A percentile compares a stretch with the other conserved stretches of the same genome.
Evolutionary conservation across 2,888 invertebrate species (phyloP).

Genomic region (Miltochrista miniata): DNA sequence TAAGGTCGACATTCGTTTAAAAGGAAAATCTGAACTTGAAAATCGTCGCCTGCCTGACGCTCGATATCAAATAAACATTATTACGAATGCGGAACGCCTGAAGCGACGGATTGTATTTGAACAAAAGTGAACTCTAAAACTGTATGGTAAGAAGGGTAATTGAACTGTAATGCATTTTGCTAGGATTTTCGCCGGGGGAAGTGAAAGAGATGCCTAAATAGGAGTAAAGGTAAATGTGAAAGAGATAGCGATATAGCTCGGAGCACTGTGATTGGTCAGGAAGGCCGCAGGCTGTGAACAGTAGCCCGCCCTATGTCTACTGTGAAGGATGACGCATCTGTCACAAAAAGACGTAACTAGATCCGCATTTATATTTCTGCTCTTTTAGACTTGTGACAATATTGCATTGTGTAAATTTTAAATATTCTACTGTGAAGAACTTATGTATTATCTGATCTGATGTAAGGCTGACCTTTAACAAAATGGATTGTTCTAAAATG

Average conservation of each 20-base stretch:
- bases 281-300: slow-evolving; percentile 84
- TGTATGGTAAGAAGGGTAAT: slow-evolving; percentile 49
- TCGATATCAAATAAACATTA: slow-evolving; percentile 82
- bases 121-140: slow-evolving; percentile 52
- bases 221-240: slow-evolving; percentile 49
- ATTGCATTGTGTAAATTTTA: no score
- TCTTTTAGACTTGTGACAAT: slow-evolving; percentile 7
- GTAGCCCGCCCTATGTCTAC: slow-evolving; percentile 85
- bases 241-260: slow-evolving; percentile 74
- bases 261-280: slow-evolving; percentile 84
- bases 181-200: slow-evolving; percentile 82
- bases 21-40: slow-evolving; percentile 81
- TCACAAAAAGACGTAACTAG: slow-evolving; percentile 59
- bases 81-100: slow-evolving; percentile 59
- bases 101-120: slow-evolving; percentile 51
- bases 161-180: slow-evolving; percentile 48
- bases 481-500: no score
- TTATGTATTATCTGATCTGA: no score
- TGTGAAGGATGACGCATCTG: slow-evolving; percentile 72
- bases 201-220: slow-evolving; percentile 65
- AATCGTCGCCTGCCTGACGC: slow-evolving; percentile 82
- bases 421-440: no score
- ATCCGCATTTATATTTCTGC: slow-evolving; percentile 28
- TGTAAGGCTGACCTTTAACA: no score
- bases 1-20: slow-evolving; percentile 74